A percentile compares a stretch with the other conserved stretches of the same genome.
These are phyloP conservation scores for Baryphthengus martii DNA, from an alignment of 2,113 vertebrate genomes.

Conservation along the genomic window DNA sequence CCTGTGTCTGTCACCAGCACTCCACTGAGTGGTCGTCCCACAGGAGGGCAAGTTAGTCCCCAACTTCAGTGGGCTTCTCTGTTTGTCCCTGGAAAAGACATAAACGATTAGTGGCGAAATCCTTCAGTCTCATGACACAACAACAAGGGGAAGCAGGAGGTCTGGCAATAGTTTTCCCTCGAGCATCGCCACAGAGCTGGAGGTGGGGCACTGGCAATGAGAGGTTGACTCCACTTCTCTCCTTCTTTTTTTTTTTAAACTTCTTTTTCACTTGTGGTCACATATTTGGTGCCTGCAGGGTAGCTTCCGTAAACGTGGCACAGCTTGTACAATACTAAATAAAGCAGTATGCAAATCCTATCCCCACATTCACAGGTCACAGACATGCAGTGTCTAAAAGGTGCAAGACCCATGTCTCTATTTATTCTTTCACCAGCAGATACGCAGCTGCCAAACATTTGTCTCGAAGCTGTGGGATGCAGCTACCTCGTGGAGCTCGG, in stretches of 20 bases:
- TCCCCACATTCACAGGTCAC: neutral
- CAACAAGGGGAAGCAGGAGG: neutral
- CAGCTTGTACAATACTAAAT: neutral
- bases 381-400: neutral
- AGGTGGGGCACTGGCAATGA: neutral
- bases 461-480: neutral
- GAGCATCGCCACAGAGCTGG: neutral
- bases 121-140: neutral
- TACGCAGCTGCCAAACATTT: neutral
- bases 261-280: accelerated
- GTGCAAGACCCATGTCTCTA: neutral
- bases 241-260: no score
- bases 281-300: neutral
- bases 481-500: accelerated
- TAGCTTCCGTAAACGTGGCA: neutral
- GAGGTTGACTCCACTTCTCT: neutral
- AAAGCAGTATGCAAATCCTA: slow-evolving; percentile 1
- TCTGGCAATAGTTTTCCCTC: neutral
- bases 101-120: neutral
- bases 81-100: neutral
- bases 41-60: neutral
- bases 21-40: accelerated
- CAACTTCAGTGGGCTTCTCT: neutral
- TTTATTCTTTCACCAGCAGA: neutral
- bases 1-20: neutral